Evolutionary conservation across 2,797 vertebrate species (phyloP).

Genomic region (Poecilia velifera): DNA sequence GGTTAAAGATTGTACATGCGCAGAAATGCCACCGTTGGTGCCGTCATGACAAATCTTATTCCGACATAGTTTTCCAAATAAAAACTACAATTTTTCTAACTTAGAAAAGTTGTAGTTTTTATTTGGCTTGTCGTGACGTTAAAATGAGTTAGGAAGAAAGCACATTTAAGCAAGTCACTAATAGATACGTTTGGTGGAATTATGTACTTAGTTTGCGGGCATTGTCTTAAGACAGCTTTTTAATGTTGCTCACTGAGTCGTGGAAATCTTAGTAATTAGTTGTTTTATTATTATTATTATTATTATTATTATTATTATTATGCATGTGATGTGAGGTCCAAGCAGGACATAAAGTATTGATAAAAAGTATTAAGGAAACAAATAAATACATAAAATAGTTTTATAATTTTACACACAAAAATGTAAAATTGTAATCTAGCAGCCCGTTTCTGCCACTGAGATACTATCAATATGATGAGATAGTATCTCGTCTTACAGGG

Average conservation of each 20-base stretch:
- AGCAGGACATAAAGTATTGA: not conserved
- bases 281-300: not conserved
- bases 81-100: not conserved
- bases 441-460: not conserved
- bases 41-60: not conserved
- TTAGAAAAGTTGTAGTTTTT: no score
- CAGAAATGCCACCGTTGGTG: fast-evolving
- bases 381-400: not conserved
- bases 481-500: not conserved
- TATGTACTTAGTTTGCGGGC: not conserved
- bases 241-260: not conserved
- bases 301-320: not conserved
- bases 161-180: not conserved
- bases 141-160: no score
- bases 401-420: not conserved
- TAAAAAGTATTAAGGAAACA: not conserved
- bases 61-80: conserved; percentile 48
- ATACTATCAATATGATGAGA: no score
- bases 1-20: conserved; percentile 43
- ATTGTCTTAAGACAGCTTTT: not conserved
- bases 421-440: not conserved
- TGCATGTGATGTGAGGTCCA: not conserved
- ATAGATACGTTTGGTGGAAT: not conserved
- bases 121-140: not conserved
- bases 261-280: not conserved